A percentile compares a stretch with the other conserved stretches of the same genome.
These are phyloP conservation scores for Plagiodera versicolora DNA, from an alignment of 2,888 invertebrate genomes.

Conservation along the genomic window DNA sequence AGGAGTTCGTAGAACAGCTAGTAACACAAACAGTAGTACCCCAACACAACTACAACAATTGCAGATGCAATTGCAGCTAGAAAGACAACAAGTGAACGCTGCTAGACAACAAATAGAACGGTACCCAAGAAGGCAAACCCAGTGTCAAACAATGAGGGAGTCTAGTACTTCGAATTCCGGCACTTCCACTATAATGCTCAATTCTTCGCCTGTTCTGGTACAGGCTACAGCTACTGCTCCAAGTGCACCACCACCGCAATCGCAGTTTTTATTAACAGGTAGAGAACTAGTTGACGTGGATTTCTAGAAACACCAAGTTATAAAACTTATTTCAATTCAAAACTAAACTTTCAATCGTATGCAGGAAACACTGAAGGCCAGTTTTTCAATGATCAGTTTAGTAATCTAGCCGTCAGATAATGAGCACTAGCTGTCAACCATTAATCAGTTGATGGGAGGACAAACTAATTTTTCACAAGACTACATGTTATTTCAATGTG, in stretches of 20 bases:
- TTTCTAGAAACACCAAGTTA: too few species aligned
- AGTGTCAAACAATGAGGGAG: constrained; percentile 53
- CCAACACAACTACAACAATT: constrained; percentile 88
- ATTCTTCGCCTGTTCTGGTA: constrained; percentile 48
- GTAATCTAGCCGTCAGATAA: too few species aligned
- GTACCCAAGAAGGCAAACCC: constrained; percentile 80
- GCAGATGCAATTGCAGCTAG: constrained; percentile 93
- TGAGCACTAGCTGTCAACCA: too few species aligned
- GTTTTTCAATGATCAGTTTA: too few species aligned
- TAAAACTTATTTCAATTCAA: too few species aligned
- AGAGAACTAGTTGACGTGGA: not conserved
- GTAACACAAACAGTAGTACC: constrained; percentile 59
- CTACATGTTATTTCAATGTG: too few species aligned
- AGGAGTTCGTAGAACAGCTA: constrained; percentile 74
- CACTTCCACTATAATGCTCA: constrained; percentile 48
- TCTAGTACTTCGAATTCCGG: constrained; percentile 41
- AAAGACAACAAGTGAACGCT: constrained; percentile 84
- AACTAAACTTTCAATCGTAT: too few species aligned
- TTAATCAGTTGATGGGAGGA: too few species aligned
- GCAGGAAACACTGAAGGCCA: too few species aligned
- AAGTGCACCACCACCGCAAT: constrained; percentile 46
- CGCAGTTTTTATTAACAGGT: constrained; percentile 50
- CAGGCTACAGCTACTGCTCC: constrained; percentile 47
- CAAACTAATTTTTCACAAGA: too few species aligned
- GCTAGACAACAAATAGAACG: constrained; percentile 88